Evolutionary conservation across 1,140 invertebrate genomes (phyloP).

Genomic region (Bombus pyrosoma): DNA sequence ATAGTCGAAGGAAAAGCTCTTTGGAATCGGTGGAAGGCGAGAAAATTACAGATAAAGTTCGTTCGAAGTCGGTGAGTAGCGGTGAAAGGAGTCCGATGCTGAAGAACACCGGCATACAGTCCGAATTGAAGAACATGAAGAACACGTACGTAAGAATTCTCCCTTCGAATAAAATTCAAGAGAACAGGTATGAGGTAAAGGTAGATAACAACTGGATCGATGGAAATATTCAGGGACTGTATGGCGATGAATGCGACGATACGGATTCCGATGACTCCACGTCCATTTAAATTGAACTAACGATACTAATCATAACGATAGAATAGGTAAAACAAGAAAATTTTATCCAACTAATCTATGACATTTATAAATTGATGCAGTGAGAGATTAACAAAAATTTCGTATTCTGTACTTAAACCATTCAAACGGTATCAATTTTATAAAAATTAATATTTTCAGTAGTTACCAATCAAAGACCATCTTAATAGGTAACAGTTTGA

Average conservation of each 20-base stretch:
- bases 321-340: neutral
- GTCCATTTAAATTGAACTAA: slow-evolving; percentile 72
- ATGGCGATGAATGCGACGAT: slow-evolving; percentile 70
- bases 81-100: slow-evolving; percentile 40
- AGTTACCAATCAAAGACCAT: neutral
- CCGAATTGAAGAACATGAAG: slow-evolving; percentile 53
- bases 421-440: slow-evolving; percentile 9
- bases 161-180: slow-evolving; percentile 61
- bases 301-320: neutral
- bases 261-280: slow-evolving; percentile 78
- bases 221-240: slow-evolving; percentile 63
- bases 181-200: slow-evolving; percentile 69
- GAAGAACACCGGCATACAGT: neutral
- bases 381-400: slow-evolving; percentile 12
- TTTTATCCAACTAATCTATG: neutral
- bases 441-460: slow-evolving; percentile 13
- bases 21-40: slow-evolving; percentile 58
- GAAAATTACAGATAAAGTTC: slow-evolving; percentile 52
- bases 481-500: slow-evolving; percentile 13
- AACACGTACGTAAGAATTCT: slow-evolving; percentile 74
- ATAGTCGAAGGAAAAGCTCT: slow-evolving; percentile 50
- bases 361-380: slow-evolving; percentile 14
- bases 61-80: slow-evolving; percentile 59
- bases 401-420: slow-evolving; percentile 44
- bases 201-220: slow-evolving; percentile 70